These are phyloP conservation scores for Penaeus chinensis DNA, from an alignment of 1,140 invertebrate species.

Conservation along the genomic window DNA sequence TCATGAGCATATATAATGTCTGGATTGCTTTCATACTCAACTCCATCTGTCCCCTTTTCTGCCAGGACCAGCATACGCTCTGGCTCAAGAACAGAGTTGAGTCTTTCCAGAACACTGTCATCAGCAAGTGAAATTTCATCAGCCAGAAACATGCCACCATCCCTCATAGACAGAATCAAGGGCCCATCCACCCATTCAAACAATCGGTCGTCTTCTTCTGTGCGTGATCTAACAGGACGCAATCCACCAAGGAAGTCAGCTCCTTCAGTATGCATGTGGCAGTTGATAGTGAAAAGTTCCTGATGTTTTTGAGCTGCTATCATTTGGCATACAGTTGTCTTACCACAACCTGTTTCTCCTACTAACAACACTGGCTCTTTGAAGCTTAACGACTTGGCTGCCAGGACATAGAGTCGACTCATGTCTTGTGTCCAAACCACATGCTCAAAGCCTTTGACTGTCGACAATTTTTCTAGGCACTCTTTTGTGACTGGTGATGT, in stretches of 20 bases:
- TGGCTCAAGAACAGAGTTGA: conserved; percentile 95
- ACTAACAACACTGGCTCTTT: conserved; percentile 95
- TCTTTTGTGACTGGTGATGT: conserved; percentile 82
- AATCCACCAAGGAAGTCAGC: conserved; percentile 97
- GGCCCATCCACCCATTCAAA: conserved; percentile 99
- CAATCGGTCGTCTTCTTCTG: conserved; percentile 69
- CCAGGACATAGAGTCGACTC: conserved; percentile 90
- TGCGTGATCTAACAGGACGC: conserved; percentile 82
- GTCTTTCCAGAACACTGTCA: conserved; percentile 96
- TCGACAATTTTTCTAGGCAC: conserved; percentile 77
- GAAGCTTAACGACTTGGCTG: conserved; percentile 87
- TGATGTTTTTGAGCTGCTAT: conserved; percentile 78
- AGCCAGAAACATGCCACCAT: conserved; percentile 89
- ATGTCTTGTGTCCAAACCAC: conserved; percentile 95
- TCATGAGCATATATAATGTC: conserved; percentile 73
- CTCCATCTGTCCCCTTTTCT: conserved; percentile 80
- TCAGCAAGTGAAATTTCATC: conserved; percentile 99
- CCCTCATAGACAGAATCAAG: conserved; percentile 89
- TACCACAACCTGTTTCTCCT: conserved; percentile 98
- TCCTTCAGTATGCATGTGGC: conserved; percentile 98
- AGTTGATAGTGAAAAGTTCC: conserved; percentile 87
- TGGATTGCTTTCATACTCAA: conserved; percentile 43
- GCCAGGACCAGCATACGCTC: conserved; percentile 90
- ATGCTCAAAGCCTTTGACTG: conserved; percentile 76
- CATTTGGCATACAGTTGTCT: conserved; percentile 96